Evolutionary conservation across 2,797 vertebrate species (phyloP), one percentile per base, ranked within the genome.

Genomic region (Alectoris magna): DNA sequence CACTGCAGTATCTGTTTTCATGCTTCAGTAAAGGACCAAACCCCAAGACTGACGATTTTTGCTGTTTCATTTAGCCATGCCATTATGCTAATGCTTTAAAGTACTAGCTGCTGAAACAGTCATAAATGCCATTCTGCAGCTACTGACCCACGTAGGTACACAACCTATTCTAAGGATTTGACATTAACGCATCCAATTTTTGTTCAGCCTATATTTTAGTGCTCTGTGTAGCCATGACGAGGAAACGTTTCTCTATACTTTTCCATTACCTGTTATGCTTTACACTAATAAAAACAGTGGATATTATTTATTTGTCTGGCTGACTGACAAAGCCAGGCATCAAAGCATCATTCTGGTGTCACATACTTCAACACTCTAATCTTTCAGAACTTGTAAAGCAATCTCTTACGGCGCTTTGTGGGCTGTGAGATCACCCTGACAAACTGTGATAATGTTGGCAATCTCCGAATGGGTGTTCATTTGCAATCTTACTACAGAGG

Each of bases 391-490:
- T 96, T 95, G 95, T 91, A 95, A 96, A 95, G 93, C 91, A 94
- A 95, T 96, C 93, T 96, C 85, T 94, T 94, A 91, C 26, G 3
- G 91, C 19, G 64, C 83, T 95, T 91, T 93, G 87, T 70, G 83
- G 93, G 93, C 92, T 95, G 93, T 77, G 91, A 95, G 93, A 95
- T 96, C 93, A 92, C 92, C 89, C 95, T 96, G 94, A 95, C 96
- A 95, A 96, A 96, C 94, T 95, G 95, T 94, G 96, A 96, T 96
- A 95, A 96, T 93, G 94, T 84, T 94, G 94, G 94, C 95, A 95
- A 95, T 96, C 92, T 96, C 94, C 59, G 15, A 92, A 95, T 91
- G 94, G 96, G 94, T 96, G 94, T 92, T 96, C 96, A 96, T 95
- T 96, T 95, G 92, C 92, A 96, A 95, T 92, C 92, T 93, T 92